A percentile compares a stretch with the other conserved stretches of the same genome.
Evolutionary conservation across 2,113 vertebrate species (phyloP).

Genomic region (Mus spicilegus): DNA sequence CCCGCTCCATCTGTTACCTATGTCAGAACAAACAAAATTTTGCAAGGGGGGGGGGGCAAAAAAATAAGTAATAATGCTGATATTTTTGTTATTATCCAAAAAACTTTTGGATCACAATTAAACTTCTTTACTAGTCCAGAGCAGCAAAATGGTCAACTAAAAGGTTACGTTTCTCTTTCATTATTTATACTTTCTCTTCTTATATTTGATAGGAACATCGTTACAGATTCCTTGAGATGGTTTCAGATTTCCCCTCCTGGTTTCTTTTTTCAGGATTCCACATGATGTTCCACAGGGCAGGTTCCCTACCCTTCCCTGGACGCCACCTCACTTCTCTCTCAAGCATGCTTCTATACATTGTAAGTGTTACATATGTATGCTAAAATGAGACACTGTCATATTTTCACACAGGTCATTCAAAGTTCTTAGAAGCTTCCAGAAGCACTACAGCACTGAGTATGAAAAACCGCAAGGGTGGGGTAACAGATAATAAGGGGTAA

Average conservation of each 20-base stretch:
- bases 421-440: conserved; percentile 59
- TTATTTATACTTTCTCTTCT: conserved; percentile 50
- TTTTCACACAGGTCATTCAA: conserved; percentile 58
- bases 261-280: conserved; percentile 52
- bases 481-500: background rate
- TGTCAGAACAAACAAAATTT: conserved; percentile 66
- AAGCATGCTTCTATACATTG: conserved; percentile 2
- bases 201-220: conserved; percentile 18
- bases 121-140: conserved; percentile 40
- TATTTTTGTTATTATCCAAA: conserved; percentile 29
- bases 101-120: conserved; percentile 66
- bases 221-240: conserved; percentile 32
- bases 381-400: conserved; percentile 50
- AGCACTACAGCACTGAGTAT: background rate
- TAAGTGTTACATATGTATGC: conserved; percentile 19
- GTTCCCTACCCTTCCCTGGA: background rate
- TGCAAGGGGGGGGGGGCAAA: background rate
- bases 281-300: background rate
- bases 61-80: background rate
- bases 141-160: conserved; percentile 52
- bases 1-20: background rate
- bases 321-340: conserved; percentile 9
- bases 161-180: conserved; percentile 69
- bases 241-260: conserved; percentile 54
- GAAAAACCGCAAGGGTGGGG: background rate